Percentiles rank a stretch among this genome's conserved stretches.
Conservation (phyloP, 2,797 vertebrate genomes). For the Falco biarmicus region DNA sequence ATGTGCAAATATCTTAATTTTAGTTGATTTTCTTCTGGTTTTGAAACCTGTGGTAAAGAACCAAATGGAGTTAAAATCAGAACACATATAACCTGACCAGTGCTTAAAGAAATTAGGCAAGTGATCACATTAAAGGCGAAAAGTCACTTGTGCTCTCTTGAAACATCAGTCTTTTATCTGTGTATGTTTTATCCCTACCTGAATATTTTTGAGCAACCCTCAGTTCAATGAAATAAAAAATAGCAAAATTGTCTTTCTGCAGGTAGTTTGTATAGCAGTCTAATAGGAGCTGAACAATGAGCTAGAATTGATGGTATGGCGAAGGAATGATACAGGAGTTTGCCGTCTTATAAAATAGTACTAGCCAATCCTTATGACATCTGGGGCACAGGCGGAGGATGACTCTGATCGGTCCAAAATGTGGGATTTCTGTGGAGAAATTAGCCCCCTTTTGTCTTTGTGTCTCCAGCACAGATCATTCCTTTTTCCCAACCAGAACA, state of each 20-base stretch:
- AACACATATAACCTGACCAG: neutral
- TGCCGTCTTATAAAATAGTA: neutral
- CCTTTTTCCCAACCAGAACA: neutral
- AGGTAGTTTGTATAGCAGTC: neutral
- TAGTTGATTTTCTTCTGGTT: neutral
- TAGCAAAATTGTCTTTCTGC: neutral
- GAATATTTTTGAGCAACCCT: neutral
- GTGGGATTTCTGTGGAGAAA: neutral
- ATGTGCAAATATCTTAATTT: neutral
- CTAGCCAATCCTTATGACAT: neutral
- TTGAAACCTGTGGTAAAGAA: neutral
- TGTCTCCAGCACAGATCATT: neutral
- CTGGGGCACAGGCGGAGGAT: neutral
- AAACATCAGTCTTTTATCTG: neutral
- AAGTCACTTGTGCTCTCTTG: neutral
- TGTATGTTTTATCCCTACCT: neutral
- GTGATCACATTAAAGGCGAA: neutral
- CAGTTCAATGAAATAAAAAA: neutral
- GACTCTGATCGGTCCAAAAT: neutral
- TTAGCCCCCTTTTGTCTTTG: neutral
- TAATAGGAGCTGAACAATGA: neutral
- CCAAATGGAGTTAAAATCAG: neutral
- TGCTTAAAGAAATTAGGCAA: neutral
- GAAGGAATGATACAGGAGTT: neutral
- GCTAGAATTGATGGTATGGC: neutral